Conservation (phyloP, 2,888 invertebrate genomes). For the Ommatoiulus sabulosus region DNA sequence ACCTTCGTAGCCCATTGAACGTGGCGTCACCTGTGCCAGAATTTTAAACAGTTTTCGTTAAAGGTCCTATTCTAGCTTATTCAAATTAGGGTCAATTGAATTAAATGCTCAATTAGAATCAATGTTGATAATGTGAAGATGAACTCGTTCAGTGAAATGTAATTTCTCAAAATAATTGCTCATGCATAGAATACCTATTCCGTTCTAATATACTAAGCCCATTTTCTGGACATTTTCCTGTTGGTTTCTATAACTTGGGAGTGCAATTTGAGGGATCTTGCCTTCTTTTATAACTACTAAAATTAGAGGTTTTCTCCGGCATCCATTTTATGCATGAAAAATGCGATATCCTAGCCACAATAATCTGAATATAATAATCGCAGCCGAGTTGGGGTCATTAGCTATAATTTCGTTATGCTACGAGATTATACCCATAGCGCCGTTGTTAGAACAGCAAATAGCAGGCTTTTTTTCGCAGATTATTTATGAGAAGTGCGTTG, state of each 20-base stretch:
- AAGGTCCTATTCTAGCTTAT: background rate
- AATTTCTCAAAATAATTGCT: background rate
- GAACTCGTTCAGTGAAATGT: background rate
- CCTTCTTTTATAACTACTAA: background rate
- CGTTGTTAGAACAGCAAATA: slow-evolving; percentile 35
- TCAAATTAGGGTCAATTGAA: background rate
- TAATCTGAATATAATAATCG: background rate
- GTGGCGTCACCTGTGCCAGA: no score
- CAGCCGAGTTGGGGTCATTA: slow-evolving; percentile 19
- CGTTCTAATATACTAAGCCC: background rate
- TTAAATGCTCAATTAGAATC: background rate
- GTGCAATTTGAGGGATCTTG: background rate
- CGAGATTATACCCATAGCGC: slow-evolving; percentile 10
- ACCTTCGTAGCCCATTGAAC: no score
- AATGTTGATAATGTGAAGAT: background rate
- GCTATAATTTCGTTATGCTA: slow-evolving; percentile 44
- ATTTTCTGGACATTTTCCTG: background rate
- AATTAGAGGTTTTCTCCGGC: background rate
- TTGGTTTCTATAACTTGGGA: background rate
- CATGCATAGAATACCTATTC: background rate
- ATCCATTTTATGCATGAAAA: background rate
- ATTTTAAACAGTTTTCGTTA: no score
- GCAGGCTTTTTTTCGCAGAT: background rate
- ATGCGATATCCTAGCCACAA: background rate
- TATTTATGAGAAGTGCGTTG: slow-evolving; percentile 29